Evolutionary conservation across 2,797 vertebrate species (phyloP), one percentile per base, ranked within the genome.

Genomic region (Poeciliopsis turneri): DNA sequence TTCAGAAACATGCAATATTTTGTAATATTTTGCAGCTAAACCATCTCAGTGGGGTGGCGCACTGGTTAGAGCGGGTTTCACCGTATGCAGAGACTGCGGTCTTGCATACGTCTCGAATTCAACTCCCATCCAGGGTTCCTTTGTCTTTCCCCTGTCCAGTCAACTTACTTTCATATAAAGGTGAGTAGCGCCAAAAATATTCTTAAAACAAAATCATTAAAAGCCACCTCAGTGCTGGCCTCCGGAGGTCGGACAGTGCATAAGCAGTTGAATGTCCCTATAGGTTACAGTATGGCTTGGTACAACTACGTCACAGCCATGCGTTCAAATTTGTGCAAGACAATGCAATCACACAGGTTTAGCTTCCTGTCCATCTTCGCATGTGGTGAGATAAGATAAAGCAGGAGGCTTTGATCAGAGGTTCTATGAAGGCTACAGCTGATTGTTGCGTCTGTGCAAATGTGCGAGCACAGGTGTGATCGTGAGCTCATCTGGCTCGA

Each of bases 391-490:
- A 3, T 55, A 53, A 73, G 72, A 72, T 66, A 2, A 74, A 57
- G 18, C 74, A n/a, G 5, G 5, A 53, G 39, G 76, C 86, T 91
- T 86, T 90, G 81, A 88, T 89, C 79, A 71, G 10, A 72, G 46
- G 71, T 66, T 49, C 46, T 4, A 6, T 11, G 53, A 79, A 75
- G 33, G 74, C 46, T 73, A 39, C 72, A 47, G 20, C 33, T 68
- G 30, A 74, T 9, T 72, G 73, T 0, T 69, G 30, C 12, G 13
- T 28, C 3, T 59, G 30, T 64, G n/a, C 73, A n/a, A 76, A 82
- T 25, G 41, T 86, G 79, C 64, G 0, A 7, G 82, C 30, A 55
- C 79, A 61, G 70, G 78, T 77, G 69, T 18, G 68, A 51, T 80
- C 73, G 74, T 81, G 75, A 70, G 78, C 82, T 81, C 6, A 64